A percentile compares a stretch with the other conserved stretches of the same genome.
Evolutionary conservation across 1,140 invertebrate species (phyloP).

Genomic region (Yoshiicerus persimilis): DNA sequence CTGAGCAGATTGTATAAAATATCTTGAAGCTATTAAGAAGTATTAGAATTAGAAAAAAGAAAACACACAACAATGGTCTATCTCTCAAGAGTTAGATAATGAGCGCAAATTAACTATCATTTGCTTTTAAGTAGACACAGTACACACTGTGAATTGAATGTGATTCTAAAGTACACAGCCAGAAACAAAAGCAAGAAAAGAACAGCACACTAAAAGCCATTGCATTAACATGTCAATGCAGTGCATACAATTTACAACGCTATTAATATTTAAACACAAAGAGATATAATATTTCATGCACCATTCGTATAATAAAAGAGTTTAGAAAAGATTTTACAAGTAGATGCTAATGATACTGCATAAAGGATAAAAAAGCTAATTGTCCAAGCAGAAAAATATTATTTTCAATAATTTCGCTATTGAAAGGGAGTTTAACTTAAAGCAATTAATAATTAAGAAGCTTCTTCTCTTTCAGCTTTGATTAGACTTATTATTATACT

Average conservation of each 20-base stretch:
- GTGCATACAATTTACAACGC: too few species aligned
- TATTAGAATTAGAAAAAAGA: background rate
- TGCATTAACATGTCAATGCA: too few species aligned
- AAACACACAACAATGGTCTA: background rate
- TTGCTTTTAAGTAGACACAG: background rate
- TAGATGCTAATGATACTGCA: background rate
- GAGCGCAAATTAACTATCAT: background rate
- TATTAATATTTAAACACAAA: too few species aligned
- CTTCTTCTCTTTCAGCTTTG: background rate
- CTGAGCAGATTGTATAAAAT: background rate
- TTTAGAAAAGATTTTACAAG: too few species aligned
- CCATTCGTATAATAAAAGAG: too few species aligned
- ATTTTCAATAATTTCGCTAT: background rate
- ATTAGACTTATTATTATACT: background rate
- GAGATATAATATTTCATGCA: too few species aligned
- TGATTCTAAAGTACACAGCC: background rate
- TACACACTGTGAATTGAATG: too few species aligned
- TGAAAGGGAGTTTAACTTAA: background rate
- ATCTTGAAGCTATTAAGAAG: background rate
- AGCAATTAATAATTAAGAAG: background rate
- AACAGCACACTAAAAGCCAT: too few species aligned
- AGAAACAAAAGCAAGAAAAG: too few species aligned
- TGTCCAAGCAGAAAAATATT: background rate
- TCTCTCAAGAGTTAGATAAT: background rate
- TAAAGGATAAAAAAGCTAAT: background rate